Conservation (phyloP, 2,888 invertebrate species). For the Dryocosmus kuriphilus region DNA sequence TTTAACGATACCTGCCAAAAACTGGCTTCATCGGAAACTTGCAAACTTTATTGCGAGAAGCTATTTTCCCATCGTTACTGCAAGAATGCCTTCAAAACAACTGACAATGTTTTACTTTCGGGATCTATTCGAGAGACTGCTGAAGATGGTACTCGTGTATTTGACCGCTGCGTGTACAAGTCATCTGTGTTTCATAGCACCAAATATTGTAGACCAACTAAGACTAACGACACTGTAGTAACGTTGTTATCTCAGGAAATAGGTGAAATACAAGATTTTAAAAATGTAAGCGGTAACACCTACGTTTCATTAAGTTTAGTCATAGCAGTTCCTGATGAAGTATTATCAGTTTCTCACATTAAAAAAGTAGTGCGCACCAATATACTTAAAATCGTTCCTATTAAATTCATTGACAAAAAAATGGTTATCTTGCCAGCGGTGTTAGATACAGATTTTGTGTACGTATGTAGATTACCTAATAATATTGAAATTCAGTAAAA, state of each 20-base stretch:
- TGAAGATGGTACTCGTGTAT: conserved; percentile 8
- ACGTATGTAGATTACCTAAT: conserved; percentile 10
- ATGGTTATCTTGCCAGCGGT: conserved; percentile 6
- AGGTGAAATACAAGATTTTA: conserved; percentile 29
- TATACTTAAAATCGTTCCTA: conserved; percentile 1
- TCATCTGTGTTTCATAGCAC: conserved; percentile 11
- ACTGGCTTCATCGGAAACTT: background rate
- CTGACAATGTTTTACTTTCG: background rate
- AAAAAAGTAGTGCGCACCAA: background rate
- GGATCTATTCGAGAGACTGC: background rate
- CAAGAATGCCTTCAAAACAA: too few relatives aligned
- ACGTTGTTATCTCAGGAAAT: background rate
- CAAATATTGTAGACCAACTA: conserved; percentile 5
- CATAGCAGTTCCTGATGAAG: background rate
- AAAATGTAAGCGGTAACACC: background rate
- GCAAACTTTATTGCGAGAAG: too few relatives aligned
- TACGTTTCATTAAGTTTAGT: background rate
- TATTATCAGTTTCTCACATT: conserved; percentile 16
- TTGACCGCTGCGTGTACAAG: conserved; percentile 25
- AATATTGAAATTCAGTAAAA: background rate
- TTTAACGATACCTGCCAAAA: background rate
- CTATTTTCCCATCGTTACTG: too few relatives aligned
- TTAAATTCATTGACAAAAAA: background rate
- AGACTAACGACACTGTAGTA: conserved; percentile 33
- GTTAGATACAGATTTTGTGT: background rate